Percentiles rank a stretch among this genome's conserved stretches.
Conservation (phyloP, 2,888 invertebrate genomes). For the Harpalus rubripes region DNA sequence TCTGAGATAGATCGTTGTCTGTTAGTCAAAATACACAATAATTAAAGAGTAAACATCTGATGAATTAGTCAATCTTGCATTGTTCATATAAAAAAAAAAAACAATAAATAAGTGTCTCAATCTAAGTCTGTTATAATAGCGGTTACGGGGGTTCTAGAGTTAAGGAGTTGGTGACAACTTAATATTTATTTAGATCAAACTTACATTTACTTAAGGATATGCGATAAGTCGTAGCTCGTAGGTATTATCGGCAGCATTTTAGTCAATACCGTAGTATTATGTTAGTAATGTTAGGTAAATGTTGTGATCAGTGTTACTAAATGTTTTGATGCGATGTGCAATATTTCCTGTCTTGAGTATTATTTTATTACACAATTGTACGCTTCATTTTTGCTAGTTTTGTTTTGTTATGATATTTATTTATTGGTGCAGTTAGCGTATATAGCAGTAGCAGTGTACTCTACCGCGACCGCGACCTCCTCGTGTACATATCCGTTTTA, state of each 20-base stretch:
- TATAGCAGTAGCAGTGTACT: neutral
- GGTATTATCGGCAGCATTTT: slow-evolving; percentile 74
- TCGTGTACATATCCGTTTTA: slow-evolving; percentile 41
- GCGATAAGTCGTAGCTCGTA: slow-evolving; percentile 65
- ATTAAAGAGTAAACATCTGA: neutral
- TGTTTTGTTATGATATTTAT: slow-evolving; percentile 72
- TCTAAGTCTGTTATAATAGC: slow-evolving; percentile 74
- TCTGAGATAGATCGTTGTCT: slow-evolving; percentile 12
- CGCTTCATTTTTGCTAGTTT: slow-evolving; percentile 70
- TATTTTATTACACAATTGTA: slow-evolving; percentile 72
- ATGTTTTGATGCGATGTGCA: slow-evolving; percentile 73
- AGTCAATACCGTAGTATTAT: slow-evolving; percentile 76
- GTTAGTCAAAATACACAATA: neutral
- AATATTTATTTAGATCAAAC: slow-evolving; percentile 70
- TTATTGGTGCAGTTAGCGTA: slow-evolving; percentile 71
- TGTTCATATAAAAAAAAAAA: slow-evolving; percentile 67
- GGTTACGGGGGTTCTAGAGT: slow-evolving; percentile 72
- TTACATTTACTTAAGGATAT: slow-evolving; percentile 62
- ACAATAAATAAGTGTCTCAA: slow-evolving; percentile 72
- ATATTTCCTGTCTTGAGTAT: slow-evolving; percentile 76
- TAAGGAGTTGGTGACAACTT: slow-evolving; percentile 73
- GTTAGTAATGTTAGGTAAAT: slow-evolving; percentile 69
- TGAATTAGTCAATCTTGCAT: slow-evolving; percentile 40
- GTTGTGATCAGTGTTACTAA: slow-evolving; percentile 66
- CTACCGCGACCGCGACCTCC: slow-evolving; percentile 9